A percentile compares a stretch with the other conserved stretches of the same genome.
Conservation (phyloP, 2,888 invertebrate species). For the Encarsia formosa region DNA sequence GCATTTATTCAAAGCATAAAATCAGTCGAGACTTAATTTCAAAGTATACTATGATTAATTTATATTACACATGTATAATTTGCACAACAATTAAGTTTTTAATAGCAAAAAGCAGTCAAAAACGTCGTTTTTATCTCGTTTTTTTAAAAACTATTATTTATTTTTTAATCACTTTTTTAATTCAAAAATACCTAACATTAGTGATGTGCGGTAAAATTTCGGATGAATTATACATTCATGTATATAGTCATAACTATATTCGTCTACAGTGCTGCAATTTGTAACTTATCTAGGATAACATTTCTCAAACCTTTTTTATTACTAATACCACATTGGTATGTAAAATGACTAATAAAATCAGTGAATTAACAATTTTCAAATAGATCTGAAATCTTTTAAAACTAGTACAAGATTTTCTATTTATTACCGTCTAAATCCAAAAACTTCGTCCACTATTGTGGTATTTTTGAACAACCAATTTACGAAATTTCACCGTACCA, state of each 20-base stretch:
- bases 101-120: slow-evolving; percentile 27
- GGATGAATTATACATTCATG: slow-evolving; percentile 9
- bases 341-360: no score
- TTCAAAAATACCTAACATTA: slow-evolving; percentile 18
- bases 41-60: slow-evolving; percentile 14
- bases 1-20: slow-evolving; percentile 15
- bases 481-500: slow-evolving; percentile 21
- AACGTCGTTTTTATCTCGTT: slow-evolving; percentile 10
- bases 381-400: no score
- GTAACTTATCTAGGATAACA: slow-evolving; percentile 4
- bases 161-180: slow-evolving; percentile 8
- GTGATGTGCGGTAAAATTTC: slow-evolving; percentile 21
- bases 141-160: slow-evolving; percentile 4
- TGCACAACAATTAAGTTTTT: slow-evolving; percentile 26
- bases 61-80: slow-evolving; percentile 7
- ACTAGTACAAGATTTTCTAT: no score
- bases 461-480: slow-evolving; percentile 14
- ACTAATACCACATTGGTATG: background rate
- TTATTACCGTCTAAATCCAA: no score
- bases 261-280: slow-evolving; percentile 13
- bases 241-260: slow-evolving; percentile 1
- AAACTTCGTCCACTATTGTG: no score
- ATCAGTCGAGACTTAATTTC: slow-evolving; percentile 22
- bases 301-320: no score
- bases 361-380: no score